These are phyloP conservation scores for Taenioides sp. DNA, from an alignment of 2,797 vertebrate species.

Conservation along the genomic window DNA sequence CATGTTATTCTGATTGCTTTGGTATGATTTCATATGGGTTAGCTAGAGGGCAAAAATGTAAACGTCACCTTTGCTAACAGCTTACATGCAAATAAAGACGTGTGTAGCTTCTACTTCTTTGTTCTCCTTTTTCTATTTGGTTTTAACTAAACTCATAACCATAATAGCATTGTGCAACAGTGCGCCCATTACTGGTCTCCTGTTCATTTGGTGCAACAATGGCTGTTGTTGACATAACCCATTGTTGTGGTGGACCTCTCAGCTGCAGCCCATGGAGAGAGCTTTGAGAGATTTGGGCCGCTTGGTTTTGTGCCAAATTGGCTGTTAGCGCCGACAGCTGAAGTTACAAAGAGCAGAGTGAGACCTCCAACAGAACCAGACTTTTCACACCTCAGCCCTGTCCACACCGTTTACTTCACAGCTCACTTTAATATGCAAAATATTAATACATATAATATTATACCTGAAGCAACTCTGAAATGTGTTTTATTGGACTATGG, in stretches of 20 bases:
- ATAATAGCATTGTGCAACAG: background rate
- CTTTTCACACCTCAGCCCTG: slow-evolving; percentile 4
- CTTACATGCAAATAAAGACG: background rate
- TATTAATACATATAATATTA: no score
- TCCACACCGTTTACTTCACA: background rate
- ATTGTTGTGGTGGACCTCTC: slow-evolving; percentile 10
- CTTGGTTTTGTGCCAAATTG: slow-evolving; percentile 12
- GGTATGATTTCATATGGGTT: no score
- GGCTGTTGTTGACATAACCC: slow-evolving; percentile 3
- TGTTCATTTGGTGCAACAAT: slow-evolving; percentile 2
- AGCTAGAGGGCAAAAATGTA: background rate
- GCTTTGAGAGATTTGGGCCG: background rate
- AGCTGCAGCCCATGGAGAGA: slow-evolving; percentile 19
- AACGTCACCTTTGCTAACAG: background rate
- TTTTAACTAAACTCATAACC: background rate
- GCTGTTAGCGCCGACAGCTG: slow-evolving; percentile 13
- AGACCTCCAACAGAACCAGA: slow-evolving; percentile 1
- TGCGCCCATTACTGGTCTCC: slow-evolving; percentile 1
- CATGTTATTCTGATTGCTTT: no score
- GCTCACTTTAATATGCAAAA: background rate
- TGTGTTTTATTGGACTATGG: no score
- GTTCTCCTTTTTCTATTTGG: background rate
- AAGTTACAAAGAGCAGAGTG: slow-evolving; percentile 12
- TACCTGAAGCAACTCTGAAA: no score
- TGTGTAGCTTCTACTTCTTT: background rate